Evolutionary conservation across 2,113 vertebrate genomes (phyloP).

Genomic region (Anarrhichthys ocellatus): DNA sequence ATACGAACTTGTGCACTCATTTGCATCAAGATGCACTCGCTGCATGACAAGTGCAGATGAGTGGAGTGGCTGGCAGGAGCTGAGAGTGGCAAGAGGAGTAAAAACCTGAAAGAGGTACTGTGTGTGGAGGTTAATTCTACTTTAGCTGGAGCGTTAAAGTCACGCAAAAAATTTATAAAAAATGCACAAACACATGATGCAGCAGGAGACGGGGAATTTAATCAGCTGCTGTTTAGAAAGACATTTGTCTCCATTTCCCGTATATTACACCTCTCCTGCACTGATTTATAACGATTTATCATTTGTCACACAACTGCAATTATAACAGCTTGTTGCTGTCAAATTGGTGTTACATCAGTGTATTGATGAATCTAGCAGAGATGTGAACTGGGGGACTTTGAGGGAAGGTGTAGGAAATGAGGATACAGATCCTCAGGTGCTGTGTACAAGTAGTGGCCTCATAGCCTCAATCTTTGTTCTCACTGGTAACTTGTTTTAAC

Average conservation of each 20-base stretch:
- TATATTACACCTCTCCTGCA: background rate
- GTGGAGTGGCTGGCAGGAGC: constrained; percentile 11
- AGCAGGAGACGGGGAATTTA: background rate
- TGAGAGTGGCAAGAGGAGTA: background rate
- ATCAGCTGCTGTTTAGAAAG: background rate
- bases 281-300: background rate
- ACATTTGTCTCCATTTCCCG: background rate
- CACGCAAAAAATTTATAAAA: background rate
- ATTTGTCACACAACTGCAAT: background rate
- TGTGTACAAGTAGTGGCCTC: background rate
- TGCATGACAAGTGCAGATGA: constrained; percentile 4
- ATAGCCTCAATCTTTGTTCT: background rate
- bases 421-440: background rate
- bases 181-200: background rate
- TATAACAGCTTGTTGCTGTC: background rate
- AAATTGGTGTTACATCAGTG: background rate
- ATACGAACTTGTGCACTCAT: too few species aligned
- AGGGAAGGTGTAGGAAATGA: background rate
- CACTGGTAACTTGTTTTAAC: too few species aligned
- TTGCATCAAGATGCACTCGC: too few species aligned
- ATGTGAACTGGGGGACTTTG: background rate
- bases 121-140: background rate
- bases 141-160: background rate
- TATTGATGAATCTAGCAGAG: background rate
- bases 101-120: background rate